Percentiles rank a stretch among this genome's conserved stretches.
These are phyloP conservation scores for Moxostoma hubbsi DNA, from an alignment of 2,797 vertebrate genomes.

Conservation along the genomic window DNA sequence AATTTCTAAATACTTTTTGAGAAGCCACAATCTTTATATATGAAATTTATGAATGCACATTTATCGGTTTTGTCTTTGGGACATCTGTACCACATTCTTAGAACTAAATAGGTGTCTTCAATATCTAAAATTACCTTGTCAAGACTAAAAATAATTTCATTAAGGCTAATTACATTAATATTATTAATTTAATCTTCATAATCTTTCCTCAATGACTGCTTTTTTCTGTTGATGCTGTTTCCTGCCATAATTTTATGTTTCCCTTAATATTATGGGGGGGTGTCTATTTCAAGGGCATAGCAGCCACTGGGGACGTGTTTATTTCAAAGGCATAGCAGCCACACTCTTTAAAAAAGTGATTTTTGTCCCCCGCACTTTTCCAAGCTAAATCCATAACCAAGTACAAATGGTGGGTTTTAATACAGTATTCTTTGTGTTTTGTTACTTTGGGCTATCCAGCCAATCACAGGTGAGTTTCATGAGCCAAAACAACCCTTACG, in stretches of 20 bases:
- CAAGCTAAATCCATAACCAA: no score
- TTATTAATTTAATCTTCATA: constrained; percentile 24
- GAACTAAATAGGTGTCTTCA: not conserved
- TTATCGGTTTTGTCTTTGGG: not conserved
- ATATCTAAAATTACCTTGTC: not conserved
- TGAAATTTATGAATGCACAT: constrained; percentile 17
- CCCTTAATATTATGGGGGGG: not conserved
- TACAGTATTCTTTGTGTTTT: no score
- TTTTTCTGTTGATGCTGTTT: constrained; percentile 7
- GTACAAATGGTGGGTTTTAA: no score
- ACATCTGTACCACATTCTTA: not conserved
- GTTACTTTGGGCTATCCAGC: no score
- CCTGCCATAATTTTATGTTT: constrained; percentile 15
- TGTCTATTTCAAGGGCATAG: no score
- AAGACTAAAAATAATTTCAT: not conserved
- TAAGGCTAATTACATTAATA: not conserved
- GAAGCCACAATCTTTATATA: constrained; percentile 14
- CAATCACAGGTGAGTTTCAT: no score
- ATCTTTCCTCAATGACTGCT: not conserved
- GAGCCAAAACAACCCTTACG: no score
- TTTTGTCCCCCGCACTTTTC: no score
- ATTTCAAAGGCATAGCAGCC: no score
- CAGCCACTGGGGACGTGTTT: no score
- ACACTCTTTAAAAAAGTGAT: no score
- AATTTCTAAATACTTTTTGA: constrained; percentile 19